Evolutionary conservation across 2,888 invertebrate genomes (phyloP).

Genomic region (Ophion obscuratus): DNA sequence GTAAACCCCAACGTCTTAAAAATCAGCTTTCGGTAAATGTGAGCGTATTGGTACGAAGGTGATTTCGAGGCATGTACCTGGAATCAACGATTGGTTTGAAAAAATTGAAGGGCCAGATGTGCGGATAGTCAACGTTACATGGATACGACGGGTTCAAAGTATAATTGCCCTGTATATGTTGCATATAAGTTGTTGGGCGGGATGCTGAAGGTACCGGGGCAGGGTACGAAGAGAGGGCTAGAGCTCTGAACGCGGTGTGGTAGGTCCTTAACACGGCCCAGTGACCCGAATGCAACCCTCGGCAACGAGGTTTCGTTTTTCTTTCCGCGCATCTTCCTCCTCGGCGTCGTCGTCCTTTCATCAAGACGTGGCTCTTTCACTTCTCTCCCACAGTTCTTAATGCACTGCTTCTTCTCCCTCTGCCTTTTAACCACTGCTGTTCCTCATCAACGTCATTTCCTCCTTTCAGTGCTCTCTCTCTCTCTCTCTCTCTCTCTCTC

Average conservation of each 20-base stretch:
- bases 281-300: slow-evolving; percentile 80
- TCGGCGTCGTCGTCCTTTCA: slow-evolving; percentile 4
- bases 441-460: neutral
- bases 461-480: no score
- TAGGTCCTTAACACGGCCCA: slow-evolving; percentile 80
- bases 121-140: no score
- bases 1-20: no score
- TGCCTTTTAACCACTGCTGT: neutral
- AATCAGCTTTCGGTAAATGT: no score
- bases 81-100: no score
- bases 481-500: no score
- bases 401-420: slow-evolving; percentile 19
- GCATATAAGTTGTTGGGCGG: neutral
- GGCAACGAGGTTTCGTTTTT: slow-evolving; percentile 48
- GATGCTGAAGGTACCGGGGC: slow-evolving; percentile 21
- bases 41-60: no score
- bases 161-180: no score
- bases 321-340: slow-evolving; percentile 10
- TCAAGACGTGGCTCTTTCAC: neutral
- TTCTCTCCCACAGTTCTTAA: neutral
- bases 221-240: slow-evolving; percentile 30
- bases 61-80: no score
- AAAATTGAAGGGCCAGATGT: no score
- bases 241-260: slow-evolving; percentile 55
- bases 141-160: no score